A percentile compares a stretch with the other conserved stretches of the same genome.
phyloP scores from a whole-genome alignment of 2,888 invertebrate species.

The Epinotia nisella region DNA sequence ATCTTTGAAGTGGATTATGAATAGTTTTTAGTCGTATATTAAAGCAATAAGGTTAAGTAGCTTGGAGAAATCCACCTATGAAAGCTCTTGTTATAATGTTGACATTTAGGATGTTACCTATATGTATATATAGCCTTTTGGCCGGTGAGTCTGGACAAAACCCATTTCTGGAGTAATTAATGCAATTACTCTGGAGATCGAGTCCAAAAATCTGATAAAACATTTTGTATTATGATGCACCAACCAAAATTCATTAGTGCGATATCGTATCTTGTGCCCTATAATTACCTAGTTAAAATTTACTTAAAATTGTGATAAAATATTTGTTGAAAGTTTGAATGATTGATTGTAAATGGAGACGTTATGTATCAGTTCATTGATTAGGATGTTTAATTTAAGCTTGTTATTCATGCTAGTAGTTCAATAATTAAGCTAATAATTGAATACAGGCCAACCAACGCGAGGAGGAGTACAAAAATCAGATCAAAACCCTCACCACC shows the following conservation, averaged over 20 bases:
- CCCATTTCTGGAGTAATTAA: neutral
- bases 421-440: slow-evolving; percentile 64
- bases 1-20: neutral
- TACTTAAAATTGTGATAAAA: slow-evolving; percentile 5
- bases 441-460: slow-evolving; percentile 97
- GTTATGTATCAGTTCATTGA: neutral
- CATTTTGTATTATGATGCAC: slow-evolving; percentile 68
- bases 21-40: neutral
- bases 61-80: slow-evolving; percentile 3
- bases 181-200: neutral
- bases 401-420: neutral
- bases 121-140: neutral
- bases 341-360: slow-evolving; percentile 46
- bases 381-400: neutral
- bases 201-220: neutral
- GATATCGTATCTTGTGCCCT: slow-evolving; percentile 27
- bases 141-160: neutral
- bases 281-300: slow-evolving; percentile 8
- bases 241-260: slow-evolving; percentile 61
- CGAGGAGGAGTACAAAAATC: slow-evolving; percentile 99
- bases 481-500: slow-evolving; percentile 99
- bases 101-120: neutral
- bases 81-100: neutral
- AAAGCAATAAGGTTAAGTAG: neutral
- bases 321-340: slow-evolving; percentile 49